phyloP scores from a whole-genome alignment of 92 coral and sea anemone genomes.

The Bergia sp. region DNA sequence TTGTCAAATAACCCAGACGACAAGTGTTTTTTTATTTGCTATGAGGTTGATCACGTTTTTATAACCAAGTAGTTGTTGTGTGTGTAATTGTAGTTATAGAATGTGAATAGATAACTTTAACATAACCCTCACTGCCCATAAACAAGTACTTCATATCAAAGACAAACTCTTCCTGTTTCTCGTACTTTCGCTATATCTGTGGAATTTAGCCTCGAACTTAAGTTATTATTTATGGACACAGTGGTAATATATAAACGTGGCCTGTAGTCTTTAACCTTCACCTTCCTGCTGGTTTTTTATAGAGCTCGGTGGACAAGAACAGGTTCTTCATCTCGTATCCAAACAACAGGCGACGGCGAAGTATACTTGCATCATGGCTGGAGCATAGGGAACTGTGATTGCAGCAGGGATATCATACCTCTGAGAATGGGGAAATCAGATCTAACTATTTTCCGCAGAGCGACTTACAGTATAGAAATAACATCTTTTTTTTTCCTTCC shows the following conservation, averaged over 20 bases:
- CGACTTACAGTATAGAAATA: neutral
- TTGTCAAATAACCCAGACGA: too few species aligned
- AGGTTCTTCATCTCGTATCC: conserved; percentile 90
- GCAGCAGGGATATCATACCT: neutral
- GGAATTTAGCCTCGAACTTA: too few species aligned
- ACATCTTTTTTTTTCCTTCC: neutral
- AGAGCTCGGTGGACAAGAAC: conserved; percentile 98
- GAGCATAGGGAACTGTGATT: conserved; percentile 63
- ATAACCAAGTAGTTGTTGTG: too few species aligned
- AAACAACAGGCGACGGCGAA: conserved; percentile 78
- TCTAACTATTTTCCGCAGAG: neutral
- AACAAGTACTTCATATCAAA: too few species aligned
- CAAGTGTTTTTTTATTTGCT: too few species aligned
- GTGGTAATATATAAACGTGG: too few species aligned
- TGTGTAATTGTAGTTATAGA: too few species aligned
- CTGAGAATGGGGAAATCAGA: neutral
- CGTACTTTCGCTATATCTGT: neutral
- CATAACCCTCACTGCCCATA: too few species aligned
- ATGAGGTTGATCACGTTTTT: too few species aligned
- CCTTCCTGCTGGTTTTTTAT: conserved; percentile 10
- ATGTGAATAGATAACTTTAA: too few species aligned
- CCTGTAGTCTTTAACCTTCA: neutral
- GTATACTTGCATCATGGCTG: conserved; percentile 57
- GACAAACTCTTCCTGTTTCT: too few species aligned
- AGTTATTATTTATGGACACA: too few species aligned